Evolutionary conservation across 2,113 vertebrate genomes (phyloP).

Genomic region (Ramphastos sulfuratus): DNA sequence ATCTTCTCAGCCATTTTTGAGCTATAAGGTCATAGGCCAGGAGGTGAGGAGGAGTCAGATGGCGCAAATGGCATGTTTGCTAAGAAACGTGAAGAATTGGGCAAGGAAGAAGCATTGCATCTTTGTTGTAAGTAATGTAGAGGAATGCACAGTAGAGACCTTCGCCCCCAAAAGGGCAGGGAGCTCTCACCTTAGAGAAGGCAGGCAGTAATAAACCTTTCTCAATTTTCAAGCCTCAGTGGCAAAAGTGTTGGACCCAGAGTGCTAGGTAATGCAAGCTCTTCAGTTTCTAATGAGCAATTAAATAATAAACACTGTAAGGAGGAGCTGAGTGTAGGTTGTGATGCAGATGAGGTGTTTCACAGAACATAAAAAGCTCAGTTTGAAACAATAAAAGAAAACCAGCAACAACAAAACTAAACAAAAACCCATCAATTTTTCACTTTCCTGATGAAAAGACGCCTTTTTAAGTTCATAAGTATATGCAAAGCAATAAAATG

Average conservation of each 20-base stretch:
- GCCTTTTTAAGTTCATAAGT: background rate
- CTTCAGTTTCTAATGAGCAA: background rate
- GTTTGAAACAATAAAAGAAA: background rate
- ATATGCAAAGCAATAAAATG: background rate
- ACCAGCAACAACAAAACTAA: background rate
- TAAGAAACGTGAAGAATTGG: slow-evolving; percentile 55
- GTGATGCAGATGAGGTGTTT: background rate
- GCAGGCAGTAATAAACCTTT: slow-evolving; percentile 39
- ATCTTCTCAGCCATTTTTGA: slow-evolving; percentile 44
- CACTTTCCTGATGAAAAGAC: background rate
- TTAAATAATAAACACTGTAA: background rate
- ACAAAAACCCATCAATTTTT: background rate
- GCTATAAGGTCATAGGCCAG: slow-evolving; percentile 33
- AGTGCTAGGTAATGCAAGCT: background rate
- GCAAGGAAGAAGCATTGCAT: slow-evolving; percentile 40
- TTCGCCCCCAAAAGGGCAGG: slow-evolving; percentile 56
- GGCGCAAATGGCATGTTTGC: slow-evolving; percentile 15
- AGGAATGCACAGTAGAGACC: slow-evolving; percentile 69
- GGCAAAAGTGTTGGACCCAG: slow-evolving; percentile 15
- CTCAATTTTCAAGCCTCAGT: slow-evolving; percentile 32
- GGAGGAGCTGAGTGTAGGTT: background rate
- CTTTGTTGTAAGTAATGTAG: slow-evolving; percentile 58
- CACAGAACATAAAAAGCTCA: background rate
- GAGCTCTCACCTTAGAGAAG: slow-evolving; percentile 61
- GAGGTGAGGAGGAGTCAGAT: slow-evolving; percentile 45